Evolutionary conservation across 2,113 vertebrate genomes (phyloP).

Genomic region (Rhynchopsitta pachyrhyncha): DNA sequence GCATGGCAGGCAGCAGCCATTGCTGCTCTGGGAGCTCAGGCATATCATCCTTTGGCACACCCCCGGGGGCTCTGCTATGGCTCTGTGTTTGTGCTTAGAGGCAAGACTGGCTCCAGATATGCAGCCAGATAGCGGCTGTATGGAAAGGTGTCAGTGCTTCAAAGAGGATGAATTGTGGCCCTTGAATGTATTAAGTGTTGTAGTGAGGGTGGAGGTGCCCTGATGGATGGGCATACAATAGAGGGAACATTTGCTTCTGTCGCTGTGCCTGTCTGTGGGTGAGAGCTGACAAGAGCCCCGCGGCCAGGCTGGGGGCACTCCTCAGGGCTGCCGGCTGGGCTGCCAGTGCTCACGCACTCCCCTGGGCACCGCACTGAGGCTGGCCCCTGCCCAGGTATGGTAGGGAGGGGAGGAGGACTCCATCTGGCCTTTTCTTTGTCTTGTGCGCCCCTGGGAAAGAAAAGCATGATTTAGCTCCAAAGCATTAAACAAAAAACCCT

Average conservation of each 20-base stretch:
- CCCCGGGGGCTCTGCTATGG: background rate
- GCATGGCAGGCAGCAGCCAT: background rate
- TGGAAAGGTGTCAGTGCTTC: background rate
- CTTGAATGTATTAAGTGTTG: background rate
- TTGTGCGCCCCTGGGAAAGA: slow-evolving; percentile 36
- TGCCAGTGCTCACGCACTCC: background rate
- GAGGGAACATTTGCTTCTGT: background rate
- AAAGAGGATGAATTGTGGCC: background rate
- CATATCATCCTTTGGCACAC: background rate
- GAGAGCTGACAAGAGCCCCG: background rate
- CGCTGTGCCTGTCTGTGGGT: background rate
- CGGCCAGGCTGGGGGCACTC: background rate
- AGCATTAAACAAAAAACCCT: background rate
- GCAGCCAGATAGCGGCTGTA: background rate
- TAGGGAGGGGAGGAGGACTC: slow-evolving; percentile 6
- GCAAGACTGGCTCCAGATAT: background rate
- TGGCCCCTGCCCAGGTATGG: slow-evolving; percentile 49
- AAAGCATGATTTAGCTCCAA: slow-evolving; percentile 24
- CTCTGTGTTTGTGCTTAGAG: background rate
- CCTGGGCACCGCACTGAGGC: background rate
- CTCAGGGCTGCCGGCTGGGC: background rate
- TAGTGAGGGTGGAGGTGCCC: background rate
- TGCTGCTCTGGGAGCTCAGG: background rate
- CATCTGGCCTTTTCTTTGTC: slow-evolving; percentile 53
- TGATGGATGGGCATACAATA: fast-evolving